Percentiles rank a stretch among this genome's conserved stretches.
Evolutionary conservation across 2,113 vertebrate species (phyloP).

Genomic region (Hippopotamus amphibius): DNA sequence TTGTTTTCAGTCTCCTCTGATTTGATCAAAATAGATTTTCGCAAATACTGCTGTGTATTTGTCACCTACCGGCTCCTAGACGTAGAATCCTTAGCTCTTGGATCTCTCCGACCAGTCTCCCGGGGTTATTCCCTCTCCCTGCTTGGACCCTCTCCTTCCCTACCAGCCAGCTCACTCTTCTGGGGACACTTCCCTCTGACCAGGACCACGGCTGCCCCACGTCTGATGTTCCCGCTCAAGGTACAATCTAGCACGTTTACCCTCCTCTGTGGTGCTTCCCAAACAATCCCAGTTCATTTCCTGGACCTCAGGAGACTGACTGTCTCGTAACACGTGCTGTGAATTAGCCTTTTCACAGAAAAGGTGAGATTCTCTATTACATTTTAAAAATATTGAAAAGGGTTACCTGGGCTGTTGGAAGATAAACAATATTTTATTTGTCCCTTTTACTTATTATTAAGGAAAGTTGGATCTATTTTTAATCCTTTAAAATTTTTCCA

Average conservation of each 20-base stretch:
- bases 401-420: neutral
- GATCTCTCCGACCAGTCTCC: neutral
- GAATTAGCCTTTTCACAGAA: neutral
- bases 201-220: neutral
- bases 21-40: neutral
- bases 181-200: neutral
- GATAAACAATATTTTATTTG: neutral
- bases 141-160: neutral
- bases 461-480: neutral
- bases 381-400: neutral
- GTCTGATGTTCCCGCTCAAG: neutral
- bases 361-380: neutral
- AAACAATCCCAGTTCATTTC: neutral
- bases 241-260: no score
- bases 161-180: neutral
- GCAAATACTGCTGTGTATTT: neutral
- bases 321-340: neutral
- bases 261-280: no score
- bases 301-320: rapidly evolving
- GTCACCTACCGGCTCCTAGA: neutral
- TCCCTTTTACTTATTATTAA: neutral
- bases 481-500: neutral
- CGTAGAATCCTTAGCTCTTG: rapidly evolving
- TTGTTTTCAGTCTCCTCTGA: neutral
- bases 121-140: rapidly evolving